Evolutionary conservation across 2,888 invertebrate genomes (phyloP), one percentile per base, ranked within the genome.

Genomic region (Phyto melanocephala): DNA sequence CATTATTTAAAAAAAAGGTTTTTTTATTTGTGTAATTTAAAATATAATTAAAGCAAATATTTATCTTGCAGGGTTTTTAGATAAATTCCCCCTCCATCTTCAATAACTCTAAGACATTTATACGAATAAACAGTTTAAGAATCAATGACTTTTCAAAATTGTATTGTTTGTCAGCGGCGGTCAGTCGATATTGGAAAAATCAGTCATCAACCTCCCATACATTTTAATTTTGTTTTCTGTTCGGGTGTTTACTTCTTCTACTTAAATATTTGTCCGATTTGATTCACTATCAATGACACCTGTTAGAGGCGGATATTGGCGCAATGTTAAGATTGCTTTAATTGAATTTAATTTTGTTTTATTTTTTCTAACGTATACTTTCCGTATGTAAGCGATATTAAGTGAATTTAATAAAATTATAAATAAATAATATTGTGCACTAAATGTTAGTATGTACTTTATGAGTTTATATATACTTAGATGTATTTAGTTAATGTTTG

Each of bases 261-360:
- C 35, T 28, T 28, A 28, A 28, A 28, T 33, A 50, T 24, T 56
- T 54, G 33, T 1, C 22, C n/a, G 17, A 42, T 78, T 22, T 65
- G 52, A 15, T 62, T 65, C 58, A 22, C 54, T 58, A 56, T 47
- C 60, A 77, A 67, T 78, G 81, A 68, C 77, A 81, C 81, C 77
- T 81, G 77, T 62, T 77, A 52, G 72, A 81, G 72, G 72, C 81
- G 81, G 81, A 81, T 78, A 81, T 81, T 77, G 77, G 77, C n/a
- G n/a, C 77, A 77, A 47, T 33, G 60, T 35, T 79, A 52, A 79
- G 60, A 42, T 67, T 37, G 24, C 40, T 20, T 56, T 37, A 78
- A 74, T 56, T 52, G 56, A 68, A 70, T 60, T 74, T 50, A 63
- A 74, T 56, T 67, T 60, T 24, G 40, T 63, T 70, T 54, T 3